Conservation (phyloP, 37 sponge, comb jelly and placozoan species). For the Mnemiopsis leidyi region DNA sequence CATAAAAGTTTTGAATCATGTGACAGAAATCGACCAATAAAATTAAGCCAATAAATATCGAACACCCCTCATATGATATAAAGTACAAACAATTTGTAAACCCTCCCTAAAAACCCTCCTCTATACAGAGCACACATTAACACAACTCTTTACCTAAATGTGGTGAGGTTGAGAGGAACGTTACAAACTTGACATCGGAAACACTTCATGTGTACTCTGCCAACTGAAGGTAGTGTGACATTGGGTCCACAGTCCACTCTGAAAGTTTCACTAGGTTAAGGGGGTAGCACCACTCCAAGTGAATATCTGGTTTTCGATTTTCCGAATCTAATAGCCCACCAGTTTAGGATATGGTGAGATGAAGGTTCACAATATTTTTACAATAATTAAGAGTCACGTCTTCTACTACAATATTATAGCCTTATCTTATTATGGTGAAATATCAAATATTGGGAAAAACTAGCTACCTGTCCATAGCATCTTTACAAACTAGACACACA, state of each 20-base stretch:
- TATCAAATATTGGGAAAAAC: background rate
- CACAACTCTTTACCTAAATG: slow-evolving; percentile 23
- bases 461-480: slow-evolving; percentile 41
- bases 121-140: background rate
- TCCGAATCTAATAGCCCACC: too few relatives aligned
- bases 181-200: slow-evolving; percentile 44
- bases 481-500: slow-evolving; percentile 41
- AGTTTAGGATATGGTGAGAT: too few relatives aligned
- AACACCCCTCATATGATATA: too few relatives aligned
- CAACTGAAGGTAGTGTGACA: slow-evolving; percentile 19
- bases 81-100: too few relatives aligned
- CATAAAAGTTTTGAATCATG: too few relatives aligned
- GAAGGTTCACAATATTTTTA: too few relatives aligned
- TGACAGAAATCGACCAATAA: background rate
- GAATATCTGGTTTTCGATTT: too few relatives aligned
- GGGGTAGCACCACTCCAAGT: too few relatives aligned
- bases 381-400: too few relatives aligned
- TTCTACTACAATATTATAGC: too few relatives aligned
- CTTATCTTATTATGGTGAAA: background rate
- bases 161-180: slow-evolving; percentile 47
- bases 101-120: too few relatives aligned
- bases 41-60: background rate
- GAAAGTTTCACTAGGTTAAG: too few relatives aligned
- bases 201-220: slow-evolving; percentile 54
- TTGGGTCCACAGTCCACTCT: slow-evolving; percentile 52